Evolutionary conservation across 2,888 invertebrate genomes (phyloP), one percentile per base, ranked within the genome.

Genomic region (Parapristionchus giblindavisi): DNA sequence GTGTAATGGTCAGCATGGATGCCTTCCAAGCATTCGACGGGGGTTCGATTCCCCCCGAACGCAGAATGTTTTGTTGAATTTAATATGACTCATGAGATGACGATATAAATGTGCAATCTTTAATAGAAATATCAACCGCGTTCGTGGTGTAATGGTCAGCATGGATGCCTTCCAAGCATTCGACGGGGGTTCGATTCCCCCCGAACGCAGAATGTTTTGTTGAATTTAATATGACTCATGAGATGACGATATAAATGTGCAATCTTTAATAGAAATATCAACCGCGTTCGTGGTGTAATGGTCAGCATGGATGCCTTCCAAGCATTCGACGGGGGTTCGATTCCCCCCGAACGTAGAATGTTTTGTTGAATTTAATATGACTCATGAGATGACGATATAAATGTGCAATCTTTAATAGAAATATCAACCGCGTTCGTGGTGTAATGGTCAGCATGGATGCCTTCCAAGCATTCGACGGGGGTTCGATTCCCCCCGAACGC

Each of bases 151-250:
- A 78, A 77, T 77, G 78, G 78, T 78, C 63, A 78, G 78, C 78
- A 78, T 78, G 78, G 78, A 78, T 78, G 78, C 78, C 78, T 78
- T 78, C 78, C 78, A 78, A 78, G 78, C 78, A 78, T 78, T 78
- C 78, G 78, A 77, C 77, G 77, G 77, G 77, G 77, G 77, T 77
- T 77, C 77, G 77, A 77, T 77, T 77, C 77, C 77, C 77, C 77
- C 77, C 77, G 77, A 71, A 77, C 77, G 77, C 77, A 77, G 75
- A 76, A 56, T n/a, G n/a, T n/a, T n/a, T n/a, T n/a, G n/a, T n/a
- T n/a, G n/a, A n/a, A n/a, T n/a, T n/a, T n/a, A n/a, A n/a, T n/a
- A n/a, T n/a, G n/a, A n/a, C n/a, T n/a, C n/a, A n/a, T n/a, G n/a
- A n/a, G n/a, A n/a, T n/a, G n/a, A n/a, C n/a, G n/a, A n/a, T n/a